Evolutionary conservation across 1,140 invertebrate species (phyloP), one percentile per base, ranked within the genome.

Genomic region (Drosophila carrolli): DNA sequence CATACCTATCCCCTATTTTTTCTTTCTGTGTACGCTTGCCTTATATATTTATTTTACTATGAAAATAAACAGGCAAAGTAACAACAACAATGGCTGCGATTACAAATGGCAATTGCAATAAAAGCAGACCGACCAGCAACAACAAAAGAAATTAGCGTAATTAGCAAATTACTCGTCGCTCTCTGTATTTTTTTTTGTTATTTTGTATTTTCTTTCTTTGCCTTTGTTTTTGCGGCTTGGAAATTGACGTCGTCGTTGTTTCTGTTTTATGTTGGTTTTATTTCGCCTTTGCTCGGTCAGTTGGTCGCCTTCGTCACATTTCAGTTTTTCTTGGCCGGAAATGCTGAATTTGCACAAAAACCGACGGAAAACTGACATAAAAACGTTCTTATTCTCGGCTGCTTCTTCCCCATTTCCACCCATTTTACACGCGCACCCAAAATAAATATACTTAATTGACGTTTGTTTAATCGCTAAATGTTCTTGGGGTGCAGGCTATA

Each of bases 401-500:
- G 67, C 29, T 74, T 13, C 55, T 48, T 46, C 23, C 38, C 46
- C 1, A 16, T 56, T 67, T 63, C 16, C 46, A 19, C 23, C 60
- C 14, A 62, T 74, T 74, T 68, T 78, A 86, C 82, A 86, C 82
- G 83, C 82, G 83, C 83, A 75, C 65, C 83, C 58, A 75, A 86
- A 86, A 86, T 88, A 86, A 88, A 86, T 86, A 82, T 68, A 86
- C 83, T 88, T 86, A 86, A 86, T 86, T 86, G 83, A 86, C 83
- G 82, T 88, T 88, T 88, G 79, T 86, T 77, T 83, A 85, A 78
- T 75, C 73, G 81, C 62, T n/a, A 23, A 74, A 43, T 38, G 38
- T n/a, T 35, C 16, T 51, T 13, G 54, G n/a, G 40, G 27, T 62
- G 57, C 67, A 48, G 27, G 50, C 51, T 40, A 63, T 73, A 56